phyloP scores from a whole-genome alignment of 2,797 vertebrate species.

The Epinephelus malabaricus region DNA sequence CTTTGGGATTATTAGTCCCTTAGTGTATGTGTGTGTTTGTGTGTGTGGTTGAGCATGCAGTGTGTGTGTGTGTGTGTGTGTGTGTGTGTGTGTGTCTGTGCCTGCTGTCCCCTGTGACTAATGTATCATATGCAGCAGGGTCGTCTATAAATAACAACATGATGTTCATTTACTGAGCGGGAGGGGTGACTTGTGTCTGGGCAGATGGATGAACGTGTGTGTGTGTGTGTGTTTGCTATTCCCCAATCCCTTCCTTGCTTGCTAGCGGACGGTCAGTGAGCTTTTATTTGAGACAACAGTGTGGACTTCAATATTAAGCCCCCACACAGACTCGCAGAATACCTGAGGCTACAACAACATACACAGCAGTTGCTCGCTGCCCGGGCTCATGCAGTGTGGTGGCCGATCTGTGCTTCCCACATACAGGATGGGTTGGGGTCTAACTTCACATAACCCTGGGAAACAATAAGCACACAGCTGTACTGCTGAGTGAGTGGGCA shows the following conservation, averaged over 20 bases:
- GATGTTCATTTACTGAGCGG: conserved; percentile 71
- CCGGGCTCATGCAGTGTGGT: conserved; percentile 34
- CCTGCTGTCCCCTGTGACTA: conserved; percentile 61
- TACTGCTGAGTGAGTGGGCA: conserved; percentile 49
- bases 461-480: conserved; percentile 64
- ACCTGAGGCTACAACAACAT: conserved; percentile 31
- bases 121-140: conserved; percentile 71
- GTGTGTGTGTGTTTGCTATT: conserved; percentile 32
- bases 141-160: conserved; percentile 82
- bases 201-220: conserved; percentile 61
- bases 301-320: conserved; percentile 25
- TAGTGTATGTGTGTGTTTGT: conserved; percentile 22
- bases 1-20: conserved; percentile 61
- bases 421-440: conserved; percentile 46
- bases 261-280: conserved; percentile 30
- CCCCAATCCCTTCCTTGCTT: conserved; percentile 17
- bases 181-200: conserved; percentile 64
- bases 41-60: conserved; percentile 22
- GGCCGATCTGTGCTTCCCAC: conserved; percentile 50
- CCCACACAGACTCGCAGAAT: conserved; percentile 3
- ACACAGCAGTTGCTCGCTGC: conserved; percentile 34
- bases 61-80: conserved; percentile 31
- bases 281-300: conserved; percentile 46
- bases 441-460: conserved; percentile 47
- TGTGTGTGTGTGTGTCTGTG: conserved; percentile 28